Conservation (phyloP, 1,140 invertebrate genomes). For the Aphis craccivora region DNA sequence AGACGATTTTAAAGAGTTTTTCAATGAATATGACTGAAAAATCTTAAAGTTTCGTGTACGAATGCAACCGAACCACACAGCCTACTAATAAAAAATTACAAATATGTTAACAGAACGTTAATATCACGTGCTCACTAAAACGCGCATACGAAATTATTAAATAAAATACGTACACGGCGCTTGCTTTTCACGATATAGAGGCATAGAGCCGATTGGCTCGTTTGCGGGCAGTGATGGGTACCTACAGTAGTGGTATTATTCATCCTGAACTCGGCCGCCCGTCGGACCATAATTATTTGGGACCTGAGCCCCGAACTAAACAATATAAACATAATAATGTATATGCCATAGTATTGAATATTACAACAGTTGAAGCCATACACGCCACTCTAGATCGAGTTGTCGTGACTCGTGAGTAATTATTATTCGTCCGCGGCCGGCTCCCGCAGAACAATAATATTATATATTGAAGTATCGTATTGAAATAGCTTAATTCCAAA, state of each 20-base stretch:
- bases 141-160: neutral
- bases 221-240: neutral
- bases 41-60: too few species aligned
- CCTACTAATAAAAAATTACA: neutral
- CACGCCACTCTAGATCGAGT: neutral
- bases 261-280: neutral
- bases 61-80: neutral
- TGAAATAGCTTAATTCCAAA: neutral
- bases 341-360: neutral
- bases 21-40: neutral
- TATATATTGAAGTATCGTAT: neutral
- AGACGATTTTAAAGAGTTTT: neutral
- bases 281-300: neutral
- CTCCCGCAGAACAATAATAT: neutral
- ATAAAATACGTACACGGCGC: neutral
- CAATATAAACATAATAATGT: neutral
- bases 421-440: neutral
- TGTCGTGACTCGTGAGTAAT: neutral
- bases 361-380: neutral
- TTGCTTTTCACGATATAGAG: neutral
- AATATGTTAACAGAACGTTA: neutral
- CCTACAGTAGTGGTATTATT: slow-evolving; percentile 6
- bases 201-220: neutral
- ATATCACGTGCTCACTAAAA: neutral
- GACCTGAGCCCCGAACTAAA: neutral